Base-by-base conservation (phyloP, 1,140 invertebrate genomes). In the Monochamus saltuarius region DNA sequence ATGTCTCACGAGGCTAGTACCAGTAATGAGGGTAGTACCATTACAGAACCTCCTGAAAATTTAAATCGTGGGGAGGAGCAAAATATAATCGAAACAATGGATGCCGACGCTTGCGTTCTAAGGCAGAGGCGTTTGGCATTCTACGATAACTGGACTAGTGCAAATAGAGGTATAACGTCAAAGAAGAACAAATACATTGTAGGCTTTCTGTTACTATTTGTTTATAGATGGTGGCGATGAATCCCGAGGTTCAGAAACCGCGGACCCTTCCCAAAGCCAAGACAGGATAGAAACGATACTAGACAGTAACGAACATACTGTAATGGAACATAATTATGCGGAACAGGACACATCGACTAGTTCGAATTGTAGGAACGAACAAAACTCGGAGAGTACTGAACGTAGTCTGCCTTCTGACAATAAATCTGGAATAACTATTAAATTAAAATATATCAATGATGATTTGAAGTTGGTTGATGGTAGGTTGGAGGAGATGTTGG, bases 371-470 rank as follows among this genome's bases (percentile, higher is more conserved):
- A 16, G 19, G 10, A 19, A 35, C 7, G 35, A n/a, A 10, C 36
- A 43, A 40, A 56, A 17, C 45, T 37, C 14, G n/a, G 34, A 42
- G 37, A 35, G 7, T 13, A 53, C 19, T 11, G 51, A 51, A 45
- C 22, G 19, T 13, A 54, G 17, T 56, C 7, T 42, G 3, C 29
- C 13, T 19, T 14, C 49, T 11, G 43, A 56, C 10, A 47, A 53
- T 61, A 74, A 77, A 17, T 71, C 78, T 65, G 75, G 81, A 56
- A 89, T 92, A 64, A 81, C 84, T 38, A 89, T 95, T 59, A 86
- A 89, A 68, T 77, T 95, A 2, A 94, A 92, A 75, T 95, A 90
- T 73, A 82, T 95, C 37, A 92, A 95, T 74, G 92, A 95, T 70
- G 90, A 91, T 43, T 83, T 91, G 62, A 89, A 88, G 77, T 74